Evolutionary conservation across 2,888 invertebrate species (phyloP).

Genomic region (Caradrina clavipalpis): DNA sequence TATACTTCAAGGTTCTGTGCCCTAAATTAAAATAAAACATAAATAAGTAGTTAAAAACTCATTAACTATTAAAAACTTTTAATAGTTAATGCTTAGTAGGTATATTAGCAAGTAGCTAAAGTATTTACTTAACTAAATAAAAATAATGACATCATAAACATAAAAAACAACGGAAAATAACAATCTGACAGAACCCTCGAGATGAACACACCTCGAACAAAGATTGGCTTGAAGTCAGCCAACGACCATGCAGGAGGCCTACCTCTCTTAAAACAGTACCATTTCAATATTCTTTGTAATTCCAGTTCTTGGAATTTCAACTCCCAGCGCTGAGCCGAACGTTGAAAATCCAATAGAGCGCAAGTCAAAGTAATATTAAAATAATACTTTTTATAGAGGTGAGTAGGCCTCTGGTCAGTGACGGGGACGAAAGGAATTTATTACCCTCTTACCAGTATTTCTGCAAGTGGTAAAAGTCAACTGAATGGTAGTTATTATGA

Average conservation of each 20-base stretch:
- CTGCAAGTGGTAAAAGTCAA: conserved; percentile 55
- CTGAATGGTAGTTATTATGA: conserved; percentile 55
- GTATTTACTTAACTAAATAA: neutral
- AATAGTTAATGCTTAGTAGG: neutral
- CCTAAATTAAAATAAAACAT: neutral
- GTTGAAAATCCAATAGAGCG: too few species aligned
- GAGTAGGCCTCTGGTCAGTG: conserved; percentile 19
- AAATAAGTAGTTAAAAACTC: neutral
- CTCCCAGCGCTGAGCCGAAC: too few species aligned
- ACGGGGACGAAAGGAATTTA: conserved; percentile 55
- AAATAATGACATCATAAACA: conserved; percentile 8
- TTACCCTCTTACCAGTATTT: conserved; percentile 42
- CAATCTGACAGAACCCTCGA: neutral
- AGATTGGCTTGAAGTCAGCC: conserved; percentile 14
- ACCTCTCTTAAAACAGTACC: too few species aligned
- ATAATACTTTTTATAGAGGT: too few species aligned
- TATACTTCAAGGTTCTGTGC: too few species aligned
- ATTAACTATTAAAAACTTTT: neutral
- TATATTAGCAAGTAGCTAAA: neutral
- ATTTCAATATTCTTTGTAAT: too few species aligned
- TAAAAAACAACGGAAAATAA: neutral
- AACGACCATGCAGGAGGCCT: too few species aligned
- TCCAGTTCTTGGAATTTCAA: too few species aligned
- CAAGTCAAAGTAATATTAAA: too few species aligned
- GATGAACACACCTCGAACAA: neutral